These are phyloP conservation scores for Benthosema pterotum DNA, from an alignment of 2,797 vertebrate genomes.

Conservation along the genomic window DNA sequence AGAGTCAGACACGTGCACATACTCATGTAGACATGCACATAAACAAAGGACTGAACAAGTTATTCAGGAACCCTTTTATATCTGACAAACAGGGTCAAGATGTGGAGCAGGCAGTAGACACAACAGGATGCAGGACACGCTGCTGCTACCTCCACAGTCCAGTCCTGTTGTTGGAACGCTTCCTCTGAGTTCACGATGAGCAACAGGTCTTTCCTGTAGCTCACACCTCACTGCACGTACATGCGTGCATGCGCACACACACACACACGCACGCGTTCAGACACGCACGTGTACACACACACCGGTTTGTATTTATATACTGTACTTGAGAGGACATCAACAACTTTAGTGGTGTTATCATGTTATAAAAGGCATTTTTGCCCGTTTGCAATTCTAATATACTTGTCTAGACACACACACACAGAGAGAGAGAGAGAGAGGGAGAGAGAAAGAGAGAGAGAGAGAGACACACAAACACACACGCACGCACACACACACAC, in stretches of 20 bases:
- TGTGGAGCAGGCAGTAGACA: constrained; percentile 59
- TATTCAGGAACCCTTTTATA: constrained; percentile 32
- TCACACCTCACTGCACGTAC: constrained; percentile 13
- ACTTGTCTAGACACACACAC: not conserved
- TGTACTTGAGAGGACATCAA: too few relatives aligned
- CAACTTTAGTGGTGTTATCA: too few relatives aligned
- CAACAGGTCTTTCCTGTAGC: constrained; percentile 54
- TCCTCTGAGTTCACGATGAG: constrained; percentile 56
- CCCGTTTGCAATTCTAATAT: too few relatives aligned
- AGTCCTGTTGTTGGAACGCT: constrained; percentile 51
- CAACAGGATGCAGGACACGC: constrained; percentile 63
- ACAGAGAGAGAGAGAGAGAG: too few relatives aligned
- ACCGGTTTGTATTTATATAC: not conserved
- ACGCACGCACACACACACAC: constrained; percentile 52
- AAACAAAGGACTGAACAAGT: constrained; percentile 9
- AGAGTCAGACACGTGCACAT: constrained; percentile 5
- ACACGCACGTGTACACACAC: not conserved
- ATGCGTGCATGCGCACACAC: constrained; percentile 29
- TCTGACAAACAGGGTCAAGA: constrained; percentile 43
- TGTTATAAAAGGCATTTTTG: too few relatives aligned
- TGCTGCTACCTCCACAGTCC: constrained; percentile 36
- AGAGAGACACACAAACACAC: constrained; percentile 31
- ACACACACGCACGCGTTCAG: constrained; percentile 63
- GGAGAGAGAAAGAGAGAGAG: too few relatives aligned
- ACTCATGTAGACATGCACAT: constrained; percentile 5